Base-by-base conservation (phyloP, 2,888 invertebrate genomes). In the Brachylomia viminalis region DNA sequence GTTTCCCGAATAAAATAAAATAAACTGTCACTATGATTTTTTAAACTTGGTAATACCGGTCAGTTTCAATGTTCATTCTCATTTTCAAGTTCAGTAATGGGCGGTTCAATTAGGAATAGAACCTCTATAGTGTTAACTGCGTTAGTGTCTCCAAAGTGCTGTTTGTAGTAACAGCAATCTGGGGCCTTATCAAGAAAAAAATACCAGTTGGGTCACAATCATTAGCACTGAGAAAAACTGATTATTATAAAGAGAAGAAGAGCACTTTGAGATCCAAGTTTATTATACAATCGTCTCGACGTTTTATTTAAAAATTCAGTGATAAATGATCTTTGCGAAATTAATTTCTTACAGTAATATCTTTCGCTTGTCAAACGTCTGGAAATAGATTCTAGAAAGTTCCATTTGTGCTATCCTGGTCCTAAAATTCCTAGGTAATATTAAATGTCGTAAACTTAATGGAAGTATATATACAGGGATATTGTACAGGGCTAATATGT, bases 351-450 rank as follows among this genome's bases (percentile, higher is more conserved):
- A 56, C 10, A 52, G 23, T 45, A 61, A 75, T 75, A 72, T 62
- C 47, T 80, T 33, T 72, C 27, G 23, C 54, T 56, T 80, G 77
- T 56, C 80, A 77, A 80, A 68, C 52, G 23, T 45, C 62, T 72
- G 17, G 13, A 15, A 62, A 80, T 64, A 64, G 62, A 62, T 80
- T 72, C 11, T 13, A n/a, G 38, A 72, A 80, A 72, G 30, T 64
- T 62, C 72, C 62, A 56, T 80, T 77, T 72, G 42, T 56, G 54
- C 38, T 68, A 23, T 6, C 23, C 69, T 59, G 58, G 27, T 45
- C 13, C 3, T 33, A 59, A 61, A 33, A 33, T 61, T 65, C 61
- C 17, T 33, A 30, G 20, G 45, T 10, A 1, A 45, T 52, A 42
- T 75, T 75, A 77, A 75, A 75, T 66, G 56, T n/a, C 23, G 42